These are phyloP conservation scores for Tridacna crocea DNA, from an alignment of 2,888 invertebrate species.

Conservation along the genomic window DNA sequence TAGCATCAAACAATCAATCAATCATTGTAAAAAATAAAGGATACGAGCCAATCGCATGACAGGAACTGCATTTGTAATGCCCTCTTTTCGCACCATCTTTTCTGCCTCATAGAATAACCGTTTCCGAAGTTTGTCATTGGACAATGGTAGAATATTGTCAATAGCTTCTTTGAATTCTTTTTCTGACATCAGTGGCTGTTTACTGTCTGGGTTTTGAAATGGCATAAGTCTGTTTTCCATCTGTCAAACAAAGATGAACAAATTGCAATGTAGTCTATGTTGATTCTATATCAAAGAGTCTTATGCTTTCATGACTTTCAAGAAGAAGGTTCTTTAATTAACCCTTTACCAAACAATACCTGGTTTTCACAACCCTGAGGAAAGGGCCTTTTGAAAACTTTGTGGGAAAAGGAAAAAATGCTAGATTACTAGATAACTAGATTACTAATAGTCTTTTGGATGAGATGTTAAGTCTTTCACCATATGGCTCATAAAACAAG, in stretches of 20 bases:
- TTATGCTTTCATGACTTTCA: no score
- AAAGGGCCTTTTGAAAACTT: no score
- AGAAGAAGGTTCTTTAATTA: no score
- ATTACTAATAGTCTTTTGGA: no score
- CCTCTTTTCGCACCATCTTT: slow-evolving; percentile 70
- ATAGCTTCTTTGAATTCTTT: slow-evolving; percentile 80
- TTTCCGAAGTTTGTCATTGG: slow-evolving; percentile 77
- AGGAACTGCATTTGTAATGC: slow-evolving; percentile 71
- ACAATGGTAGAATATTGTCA: slow-evolving; percentile 77
- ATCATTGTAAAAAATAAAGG: slow-evolving; percentile 56
- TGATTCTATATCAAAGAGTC: no score
- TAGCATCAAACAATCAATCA: no score
- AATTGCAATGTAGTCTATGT: neutral
- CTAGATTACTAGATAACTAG: no score
- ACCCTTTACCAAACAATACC: no score
- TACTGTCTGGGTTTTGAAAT: slow-evolving; percentile 71
- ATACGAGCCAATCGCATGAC: slow-evolving; percentile 80
- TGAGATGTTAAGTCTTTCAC: no score
- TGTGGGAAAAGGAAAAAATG: no score
- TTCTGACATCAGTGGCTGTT: slow-evolving; percentile 74
- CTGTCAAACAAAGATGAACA: slow-evolving; percentile 49
- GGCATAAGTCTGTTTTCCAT: slow-evolving; percentile 78
- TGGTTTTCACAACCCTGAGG: no score
- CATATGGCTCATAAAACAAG: no score
- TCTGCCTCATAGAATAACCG: slow-evolving; percentile 79